A percentile compares a stretch with the other conserved stretches of the same genome.
These are phyloP conservation scores for Eilema caniola DNA, from an alignment of 2,888 invertebrate species.

Conservation along the genomic window DNA sequence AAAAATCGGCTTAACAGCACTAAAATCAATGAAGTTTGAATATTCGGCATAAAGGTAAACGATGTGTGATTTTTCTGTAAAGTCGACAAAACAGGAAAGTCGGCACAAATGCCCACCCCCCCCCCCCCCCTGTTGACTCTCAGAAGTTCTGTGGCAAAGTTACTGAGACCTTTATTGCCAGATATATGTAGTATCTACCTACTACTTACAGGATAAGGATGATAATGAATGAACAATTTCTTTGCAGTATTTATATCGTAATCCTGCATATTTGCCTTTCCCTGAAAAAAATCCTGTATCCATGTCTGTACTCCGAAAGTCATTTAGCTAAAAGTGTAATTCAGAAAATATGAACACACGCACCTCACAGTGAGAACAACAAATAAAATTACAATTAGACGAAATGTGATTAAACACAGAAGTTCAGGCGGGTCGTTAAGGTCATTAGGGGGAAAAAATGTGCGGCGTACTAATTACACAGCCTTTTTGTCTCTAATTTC, in stretches of 20 bases:
- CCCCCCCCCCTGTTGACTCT: too few species aligned
- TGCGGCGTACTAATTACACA: slow-evolving; percentile 39
- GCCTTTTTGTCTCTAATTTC: slow-evolving; percentile 34
- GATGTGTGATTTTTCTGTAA: too few species aligned
- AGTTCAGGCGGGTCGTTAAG: slow-evolving; percentile 29
- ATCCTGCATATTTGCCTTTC: not conserved
- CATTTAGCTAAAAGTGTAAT: not conserved
- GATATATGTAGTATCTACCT: too few species aligned
- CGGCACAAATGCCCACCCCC: too few species aligned
- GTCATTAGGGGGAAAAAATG: slow-evolving; percentile 31
- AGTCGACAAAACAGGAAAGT: too few species aligned
- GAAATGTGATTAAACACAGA: slow-evolving; percentile 30
- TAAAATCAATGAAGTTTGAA: too few species aligned
- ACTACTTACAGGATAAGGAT: too few species aligned
- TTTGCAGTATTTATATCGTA: not conserved
- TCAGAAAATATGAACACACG: not conserved
- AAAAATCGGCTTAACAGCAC: too few species aligned
- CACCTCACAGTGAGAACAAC: slow-evolving; percentile 13
- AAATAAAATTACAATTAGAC: slow-evolving; percentile 22
- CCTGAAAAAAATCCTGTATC: not conserved
- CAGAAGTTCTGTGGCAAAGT: too few species aligned
- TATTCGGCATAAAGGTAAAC: too few species aligned
- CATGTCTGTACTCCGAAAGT: not conserved
- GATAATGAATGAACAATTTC: too few species aligned
- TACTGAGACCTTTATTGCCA: too few species aligned